Evolutionary conservation across 2,113 vertebrate species (phyloP).

Genomic region (Centropus bengalensis): DNA sequence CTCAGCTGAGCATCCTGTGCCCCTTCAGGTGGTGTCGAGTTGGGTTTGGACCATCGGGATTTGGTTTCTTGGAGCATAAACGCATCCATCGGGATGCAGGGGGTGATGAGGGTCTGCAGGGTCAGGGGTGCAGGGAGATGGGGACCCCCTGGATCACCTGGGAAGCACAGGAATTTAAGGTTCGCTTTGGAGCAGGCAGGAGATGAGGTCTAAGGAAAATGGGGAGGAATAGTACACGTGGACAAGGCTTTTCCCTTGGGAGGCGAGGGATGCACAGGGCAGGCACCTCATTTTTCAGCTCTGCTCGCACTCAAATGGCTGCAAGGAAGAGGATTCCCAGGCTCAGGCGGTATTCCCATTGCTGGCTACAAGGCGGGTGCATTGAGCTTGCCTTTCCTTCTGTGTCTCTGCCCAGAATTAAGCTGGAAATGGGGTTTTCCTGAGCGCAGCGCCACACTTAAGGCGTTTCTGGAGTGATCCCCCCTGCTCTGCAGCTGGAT

Average conservation of each 20-base stretch:
- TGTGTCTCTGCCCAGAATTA: neutral
- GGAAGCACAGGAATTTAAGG: neutral
- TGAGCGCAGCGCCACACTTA: fast-evolving
- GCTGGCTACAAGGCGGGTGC: neutral
- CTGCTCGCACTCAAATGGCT: neutral
- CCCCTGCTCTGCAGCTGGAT: neutral
- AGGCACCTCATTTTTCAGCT: neutral
- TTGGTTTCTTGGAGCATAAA: neutral
- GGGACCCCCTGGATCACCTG: neutral
- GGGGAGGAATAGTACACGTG: fast-evolving
- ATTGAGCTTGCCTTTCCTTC: neutral
- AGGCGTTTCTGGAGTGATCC: neutral
- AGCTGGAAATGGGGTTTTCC: neutral
- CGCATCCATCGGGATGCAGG: fast-evolving
- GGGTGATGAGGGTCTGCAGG: neutral
- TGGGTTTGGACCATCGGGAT: fast-evolving
- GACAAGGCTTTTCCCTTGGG: neutral
- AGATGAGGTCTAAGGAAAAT: fast-evolving
- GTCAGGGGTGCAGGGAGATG: fast-evolving
- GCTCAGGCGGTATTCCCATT: neutral
- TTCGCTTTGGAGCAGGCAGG: too few relatives aligned
- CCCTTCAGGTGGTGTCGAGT: neutral
- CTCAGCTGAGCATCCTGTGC: neutral
- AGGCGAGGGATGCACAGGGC: neutral
- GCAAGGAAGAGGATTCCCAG: neutral